Evolutionary conservation across 2,888 invertebrate species (phyloP).

Genomic region (Archips xylosteana): DNA sequence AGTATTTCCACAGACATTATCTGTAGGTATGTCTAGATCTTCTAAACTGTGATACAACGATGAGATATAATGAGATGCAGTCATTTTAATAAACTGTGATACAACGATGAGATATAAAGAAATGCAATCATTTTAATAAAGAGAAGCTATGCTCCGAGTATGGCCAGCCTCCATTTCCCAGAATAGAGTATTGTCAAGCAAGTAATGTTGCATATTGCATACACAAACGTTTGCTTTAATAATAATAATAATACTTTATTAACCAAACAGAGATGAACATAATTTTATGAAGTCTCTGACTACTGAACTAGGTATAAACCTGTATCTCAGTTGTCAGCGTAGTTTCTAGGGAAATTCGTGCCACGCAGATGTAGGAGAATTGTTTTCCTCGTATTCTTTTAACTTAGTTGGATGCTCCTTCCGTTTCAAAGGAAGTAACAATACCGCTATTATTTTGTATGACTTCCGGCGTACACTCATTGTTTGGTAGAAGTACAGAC

Average conservation of each 20-base stretch:
- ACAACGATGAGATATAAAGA: background rate
- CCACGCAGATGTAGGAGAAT: background rate
- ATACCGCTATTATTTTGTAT: constrained; percentile 29
- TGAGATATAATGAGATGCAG: background rate
- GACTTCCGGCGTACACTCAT: constrained; percentile 30
- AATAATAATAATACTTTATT: too few species aligned
- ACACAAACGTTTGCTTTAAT: constrained; percentile 2
- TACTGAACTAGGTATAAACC: too few species aligned
- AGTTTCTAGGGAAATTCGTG: constrained; percentile 4
- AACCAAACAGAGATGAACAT: too few species aligned
- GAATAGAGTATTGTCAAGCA: constrained; percentile 3
- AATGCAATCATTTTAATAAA: background rate
- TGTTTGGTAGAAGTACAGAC: constrained; percentile 14
- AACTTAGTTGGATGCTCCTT: constrained; percentile 9
- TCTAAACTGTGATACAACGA: background rate
- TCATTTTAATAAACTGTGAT: background rate
- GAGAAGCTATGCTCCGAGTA: background rate
- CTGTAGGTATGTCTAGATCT: background rate
- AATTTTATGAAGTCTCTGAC: too few species aligned
- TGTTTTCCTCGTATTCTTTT: constrained; percentile 7
- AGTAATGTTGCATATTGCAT: constrained; percentile 1
- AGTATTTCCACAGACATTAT: too few species aligned
- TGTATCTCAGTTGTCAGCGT: too few species aligned
- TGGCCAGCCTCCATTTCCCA: background rate
- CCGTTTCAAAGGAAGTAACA: constrained; percentile 24